Conservation (phyloP, 2,113 vertebrate genomes). For the Coracopsis vasa region DNA sequence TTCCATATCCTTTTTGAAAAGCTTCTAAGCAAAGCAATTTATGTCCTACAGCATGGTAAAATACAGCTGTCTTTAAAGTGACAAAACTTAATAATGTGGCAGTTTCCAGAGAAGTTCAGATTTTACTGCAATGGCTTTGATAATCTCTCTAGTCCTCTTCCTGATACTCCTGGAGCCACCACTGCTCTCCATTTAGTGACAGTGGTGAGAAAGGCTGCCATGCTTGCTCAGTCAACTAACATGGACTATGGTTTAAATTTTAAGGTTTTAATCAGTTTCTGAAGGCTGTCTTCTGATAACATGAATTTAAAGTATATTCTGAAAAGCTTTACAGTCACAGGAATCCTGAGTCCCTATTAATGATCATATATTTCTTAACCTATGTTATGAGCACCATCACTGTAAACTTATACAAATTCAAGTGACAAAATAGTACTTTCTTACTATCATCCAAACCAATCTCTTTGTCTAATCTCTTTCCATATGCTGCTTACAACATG, state of each 20-base stretch:
- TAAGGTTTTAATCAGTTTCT: background rate
- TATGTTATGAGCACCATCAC: background rate
- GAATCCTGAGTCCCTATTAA: background rate
- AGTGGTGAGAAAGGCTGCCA: background rate
- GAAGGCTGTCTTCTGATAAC: background rate
- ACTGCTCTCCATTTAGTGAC: background rate
- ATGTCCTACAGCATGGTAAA: background rate
- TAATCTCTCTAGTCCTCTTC: background rate
- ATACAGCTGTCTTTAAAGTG: background rate
- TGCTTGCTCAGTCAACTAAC: background rate
- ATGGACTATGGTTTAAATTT: background rate
- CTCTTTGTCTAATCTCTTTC: background rate
- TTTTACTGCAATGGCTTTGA: background rate
- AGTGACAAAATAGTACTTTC: background rate
- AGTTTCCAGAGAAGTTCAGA: background rate
- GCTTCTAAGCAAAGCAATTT: background rate
- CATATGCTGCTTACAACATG: background rate
- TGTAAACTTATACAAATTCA: background rate
- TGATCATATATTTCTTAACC: background rate
- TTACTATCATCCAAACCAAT: background rate
- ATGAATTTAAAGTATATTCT: background rate
- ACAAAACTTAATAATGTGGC: background rate
- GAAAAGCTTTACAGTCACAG: background rate
- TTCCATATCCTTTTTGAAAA: background rate
- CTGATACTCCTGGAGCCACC: rapidly evolving